phyloP scores from a whole-genome alignment of 2,113 vertebrate species.

The Tricholaema leucomelas region DNA sequence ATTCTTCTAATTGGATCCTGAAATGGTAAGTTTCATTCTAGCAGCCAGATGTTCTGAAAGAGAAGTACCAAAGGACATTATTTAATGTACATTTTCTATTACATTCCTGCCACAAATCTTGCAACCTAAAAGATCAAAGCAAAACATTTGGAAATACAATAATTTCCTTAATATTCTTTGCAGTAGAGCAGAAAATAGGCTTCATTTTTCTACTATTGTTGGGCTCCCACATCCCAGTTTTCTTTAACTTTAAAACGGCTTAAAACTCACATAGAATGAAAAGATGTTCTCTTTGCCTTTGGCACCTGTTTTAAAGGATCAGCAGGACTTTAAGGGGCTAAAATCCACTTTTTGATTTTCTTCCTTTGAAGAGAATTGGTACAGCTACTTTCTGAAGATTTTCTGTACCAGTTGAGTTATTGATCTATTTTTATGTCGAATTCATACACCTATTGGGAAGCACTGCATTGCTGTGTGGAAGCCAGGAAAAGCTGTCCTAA shows the following conservation, averaged over 20 bases:
- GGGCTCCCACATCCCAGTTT: conserved; percentile 28
- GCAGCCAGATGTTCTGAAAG: background rate
- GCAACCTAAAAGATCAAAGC: conserved; percentile 41
- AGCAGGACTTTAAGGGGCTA: conserved; percentile 52
- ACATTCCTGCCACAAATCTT: background rate
- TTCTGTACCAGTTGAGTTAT: conserved; percentile 39
- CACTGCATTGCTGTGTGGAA: background rate
- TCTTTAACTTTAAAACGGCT: conserved; percentile 50
- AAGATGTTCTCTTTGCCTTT: conserved; percentile 57
- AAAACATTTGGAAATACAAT: conserved; percentile 26
- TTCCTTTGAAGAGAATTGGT: conserved; percentile 50
- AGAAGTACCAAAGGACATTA: background rate
- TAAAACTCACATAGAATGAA: conserved; percentile 33
- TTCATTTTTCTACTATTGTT: conserved; percentile 41
- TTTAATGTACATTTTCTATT: background rate
- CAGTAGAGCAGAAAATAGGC: conserved; percentile 32
- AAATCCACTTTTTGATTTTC: conserved; percentile 58
- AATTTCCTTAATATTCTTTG: conserved; percentile 43
- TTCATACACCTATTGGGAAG: conserved; percentile 26
- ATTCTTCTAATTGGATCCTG: conserved; percentile 34
- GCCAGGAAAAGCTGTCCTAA: background rate
- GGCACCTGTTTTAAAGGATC: conserved; percentile 50
- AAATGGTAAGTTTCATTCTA: background rate
- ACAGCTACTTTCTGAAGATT: conserved; percentile 44
- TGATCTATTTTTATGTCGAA: conserved; percentile 64